Evolutionary conservation across 2,797 vertebrate species (phyloP).

Genomic region (Pelochelys cantorii): DNA sequence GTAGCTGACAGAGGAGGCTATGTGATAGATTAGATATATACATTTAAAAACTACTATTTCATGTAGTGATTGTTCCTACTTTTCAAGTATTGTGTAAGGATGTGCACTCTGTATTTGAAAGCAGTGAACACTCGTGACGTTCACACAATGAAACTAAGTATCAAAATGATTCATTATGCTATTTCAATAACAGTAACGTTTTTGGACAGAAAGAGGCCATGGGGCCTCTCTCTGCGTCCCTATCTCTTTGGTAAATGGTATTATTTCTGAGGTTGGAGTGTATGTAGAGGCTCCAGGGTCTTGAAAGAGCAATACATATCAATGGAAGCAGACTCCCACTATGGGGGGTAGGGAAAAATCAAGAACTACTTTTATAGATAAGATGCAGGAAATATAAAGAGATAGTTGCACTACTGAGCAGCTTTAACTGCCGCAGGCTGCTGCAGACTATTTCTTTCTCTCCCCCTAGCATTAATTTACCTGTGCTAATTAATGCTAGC

Average conservation of each 20-base stretch:
- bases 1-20: neutral
- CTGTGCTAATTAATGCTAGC: rapidly evolving
- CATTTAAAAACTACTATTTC: neutral
- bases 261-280: neutral
- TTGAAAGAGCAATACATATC: neutral
- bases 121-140: neutral
- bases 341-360: too few species aligned
- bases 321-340: neutral
- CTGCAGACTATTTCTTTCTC: neutral
- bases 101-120: neutral
- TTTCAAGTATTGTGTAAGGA: neutral
- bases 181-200: neutral
- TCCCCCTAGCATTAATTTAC: neutral
- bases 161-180: neutral
- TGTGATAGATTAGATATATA: neutral
- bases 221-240: neutral
- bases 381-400: neutral
- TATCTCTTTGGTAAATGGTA: neutral
- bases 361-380: neutral
- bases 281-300: neutral
- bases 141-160: neutral
- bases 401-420: neutral
- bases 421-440: neutral
- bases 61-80: neutral
- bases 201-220: neutral